Evolutionary conservation across 2,888 invertebrate genomes (phyloP), one percentile per base, ranked within the genome.

Genomic region (Automeris io): DNA sequence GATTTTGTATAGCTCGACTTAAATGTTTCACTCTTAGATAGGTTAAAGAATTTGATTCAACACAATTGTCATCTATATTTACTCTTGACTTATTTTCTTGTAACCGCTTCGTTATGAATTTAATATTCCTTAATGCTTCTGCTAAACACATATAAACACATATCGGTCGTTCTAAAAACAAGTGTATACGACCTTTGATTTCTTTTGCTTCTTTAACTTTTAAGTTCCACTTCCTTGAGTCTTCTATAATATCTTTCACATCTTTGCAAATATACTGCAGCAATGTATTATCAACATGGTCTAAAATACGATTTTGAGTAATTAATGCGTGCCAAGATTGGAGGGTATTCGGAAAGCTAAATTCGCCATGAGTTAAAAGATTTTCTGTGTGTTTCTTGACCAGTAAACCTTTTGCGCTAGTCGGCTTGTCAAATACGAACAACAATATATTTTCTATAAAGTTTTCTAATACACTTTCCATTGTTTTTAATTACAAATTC

Each of bases 381-480:
- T 90, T 88, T 47, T 89, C 88, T 1, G 70, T 81, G 55, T 92
- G 91, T 55, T 87, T 86, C 69, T 90, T 90, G 23, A 92, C 54
- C 41, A 83, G 54, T 35, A 73, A 54, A 37, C 69, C 65, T 41
- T 54, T 60, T 4, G 38, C 33, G 24, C 42, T 43, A 33, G 57
- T 54, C 5, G 44, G 43, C 26, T 61, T 45, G 2, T 59, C 57
- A 6, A 69, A 57, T 41, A 82, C 23, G 48, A 53, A 74, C 2
- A 39, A 26, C 48, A 68, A 71, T 23, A 83, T 25, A 12, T 53
- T 52, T 43, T 54, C 53, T 4, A 54, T 41, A 41, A 83, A 70
- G 7, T 35, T 39, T 37, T 67, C 54, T 40, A 74, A 18, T 2
- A 49, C 45, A 42, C 69, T 74, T 54, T 66, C 59, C 38, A 74